These are phyloP conservation scores for Papilio xuthus DNA, from an alignment of 1,140 invertebrate genomes.

Conservation along the genomic window DNA sequence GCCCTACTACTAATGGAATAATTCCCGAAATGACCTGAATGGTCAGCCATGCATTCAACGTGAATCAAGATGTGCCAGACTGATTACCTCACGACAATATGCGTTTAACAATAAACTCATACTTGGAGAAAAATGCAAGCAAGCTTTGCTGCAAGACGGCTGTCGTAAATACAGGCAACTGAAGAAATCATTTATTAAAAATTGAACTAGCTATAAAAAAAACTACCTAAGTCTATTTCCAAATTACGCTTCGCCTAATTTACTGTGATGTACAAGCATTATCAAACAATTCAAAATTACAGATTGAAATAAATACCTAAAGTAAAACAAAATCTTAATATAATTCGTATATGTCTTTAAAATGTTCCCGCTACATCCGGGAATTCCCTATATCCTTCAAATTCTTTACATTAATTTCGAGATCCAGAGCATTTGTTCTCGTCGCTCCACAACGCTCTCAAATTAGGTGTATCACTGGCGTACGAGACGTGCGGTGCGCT, in stretches of 20 bases:
- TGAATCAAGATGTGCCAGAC: slow-evolving; percentile 47
- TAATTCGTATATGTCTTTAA: neutral
- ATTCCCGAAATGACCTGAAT: slow-evolving; percentile 52
- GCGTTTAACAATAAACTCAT: slow-evolving; percentile 9
- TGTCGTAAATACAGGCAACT: too few relatives aligned
- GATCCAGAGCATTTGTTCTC: slow-evolving; percentile 23
- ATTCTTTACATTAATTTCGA: slow-evolving; percentile 21
- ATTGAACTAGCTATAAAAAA: too few relatives aligned
- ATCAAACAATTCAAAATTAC: too few relatives aligned
- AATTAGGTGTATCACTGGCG: slow-evolving; percentile 16
- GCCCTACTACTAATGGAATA: slow-evolving; percentile 48
- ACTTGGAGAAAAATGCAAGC: neutral
- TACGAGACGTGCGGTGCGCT: slow-evolving; percentile 13
- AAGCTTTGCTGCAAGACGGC: too few relatives aligned
- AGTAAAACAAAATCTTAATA: neutral
- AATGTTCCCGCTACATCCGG: neutral
- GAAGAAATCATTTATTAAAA: too few relatives aligned
- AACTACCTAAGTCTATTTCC: neutral
- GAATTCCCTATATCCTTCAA: slow-evolving; percentile 20
- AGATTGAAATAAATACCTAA: neutral
- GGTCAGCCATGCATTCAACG: slow-evolving; percentile 48
- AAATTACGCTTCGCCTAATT: neutral
- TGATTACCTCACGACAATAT: slow-evolving; percentile 28
- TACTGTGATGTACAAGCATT: too few relatives aligned
- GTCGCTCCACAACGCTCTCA: slow-evolving; percentile 22